Conservation (phyloP, 2,888 invertebrate species). For the Drosophila greeni region DNA sequence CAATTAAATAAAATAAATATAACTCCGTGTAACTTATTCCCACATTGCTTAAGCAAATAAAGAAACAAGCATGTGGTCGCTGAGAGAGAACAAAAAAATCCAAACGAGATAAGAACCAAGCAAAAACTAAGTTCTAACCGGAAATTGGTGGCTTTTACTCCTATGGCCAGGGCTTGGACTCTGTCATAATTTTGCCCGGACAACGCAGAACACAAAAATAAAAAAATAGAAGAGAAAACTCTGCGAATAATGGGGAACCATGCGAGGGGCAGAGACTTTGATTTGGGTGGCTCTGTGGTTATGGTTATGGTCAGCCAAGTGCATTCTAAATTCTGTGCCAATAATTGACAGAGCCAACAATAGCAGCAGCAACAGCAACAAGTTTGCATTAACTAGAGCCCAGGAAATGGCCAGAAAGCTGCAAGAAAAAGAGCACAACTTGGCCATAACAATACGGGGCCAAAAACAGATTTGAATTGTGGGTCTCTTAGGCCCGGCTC, state of each 20-base stretch:
- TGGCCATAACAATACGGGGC: constrained; percentile 49
- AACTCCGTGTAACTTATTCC: constrained; percentile 1
- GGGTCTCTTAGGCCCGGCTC: constrained; percentile 42
- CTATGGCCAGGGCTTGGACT: constrained; percentile 17
- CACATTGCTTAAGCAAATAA: constrained; percentile 7
- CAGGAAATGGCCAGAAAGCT: constrained; percentile 31
- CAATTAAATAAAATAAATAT: background rate
- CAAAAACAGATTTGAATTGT: constrained; percentile 49
- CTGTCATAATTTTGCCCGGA: constrained; percentile 54
- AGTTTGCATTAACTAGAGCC: constrained; percentile 55
- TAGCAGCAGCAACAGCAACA: constrained; percentile 26
- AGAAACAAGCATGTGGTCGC: background rate
- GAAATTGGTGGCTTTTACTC: constrained; percentile 65
- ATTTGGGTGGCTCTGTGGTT: constrained; percentile 67
- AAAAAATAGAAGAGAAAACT: constrained; percentile 1
- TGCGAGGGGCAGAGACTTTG: constrained; percentile 35
- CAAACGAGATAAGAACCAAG: constrained; percentile 16
- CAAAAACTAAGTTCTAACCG: constrained; percentile 50
- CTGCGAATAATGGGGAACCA: constrained; percentile 2
- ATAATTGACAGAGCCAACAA: constrained; percentile 73
- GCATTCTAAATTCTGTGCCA: constrained; percentile 71
- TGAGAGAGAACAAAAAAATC: constrained; percentile 1
- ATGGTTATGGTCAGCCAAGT: constrained; percentile 44
- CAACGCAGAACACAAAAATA: constrained; percentile 22
- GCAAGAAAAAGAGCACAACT: constrained; percentile 17